Percentiles rank a stretch among this genome's conserved stretches.
phyloP scores from a whole-genome alignment of 2,797 vertebrate species.

The Pangasius djambal region DNA sequence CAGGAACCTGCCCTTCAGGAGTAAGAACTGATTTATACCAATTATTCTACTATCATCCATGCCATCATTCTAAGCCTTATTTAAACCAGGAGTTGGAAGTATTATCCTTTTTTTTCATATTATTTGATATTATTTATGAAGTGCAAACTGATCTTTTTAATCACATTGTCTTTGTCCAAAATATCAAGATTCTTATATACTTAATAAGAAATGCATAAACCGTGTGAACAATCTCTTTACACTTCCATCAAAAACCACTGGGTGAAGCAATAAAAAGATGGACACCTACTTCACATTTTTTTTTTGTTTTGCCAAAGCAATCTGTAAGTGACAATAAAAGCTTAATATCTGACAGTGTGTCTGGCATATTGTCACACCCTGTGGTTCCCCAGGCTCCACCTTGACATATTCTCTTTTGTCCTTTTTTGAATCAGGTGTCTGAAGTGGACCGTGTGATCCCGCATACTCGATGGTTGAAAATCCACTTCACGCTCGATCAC shows the following conservation, averaged over 20 bases:
- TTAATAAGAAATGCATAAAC: neutral
- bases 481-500: neutral
- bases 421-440: constrained; percentile 53
- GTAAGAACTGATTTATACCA: neutral
- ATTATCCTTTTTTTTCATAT: neutral
- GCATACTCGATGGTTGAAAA: neutral
- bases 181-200: neutral
- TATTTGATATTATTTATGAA: neutral
- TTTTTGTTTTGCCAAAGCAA: neutral
- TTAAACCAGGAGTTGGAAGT: neutral
- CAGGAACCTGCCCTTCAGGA: neutral
- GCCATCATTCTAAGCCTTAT: neutral
- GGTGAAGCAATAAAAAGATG: neutral
- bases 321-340: too few relatives aligned
- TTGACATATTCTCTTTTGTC: neutral
- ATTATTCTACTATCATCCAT: neutral
- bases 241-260: neutral
- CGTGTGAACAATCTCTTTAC: too few relatives aligned
- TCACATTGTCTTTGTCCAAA: neutral
- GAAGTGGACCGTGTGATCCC: constrained; percentile 62
- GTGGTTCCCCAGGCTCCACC: neutral
- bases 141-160: too few relatives aligned
- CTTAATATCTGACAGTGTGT: too few relatives aligned
- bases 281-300: neutral
- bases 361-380: too few relatives aligned